Conservation (phyloP, 2,797 vertebrate genomes). For the Brachyalestes nurse region DNA sequence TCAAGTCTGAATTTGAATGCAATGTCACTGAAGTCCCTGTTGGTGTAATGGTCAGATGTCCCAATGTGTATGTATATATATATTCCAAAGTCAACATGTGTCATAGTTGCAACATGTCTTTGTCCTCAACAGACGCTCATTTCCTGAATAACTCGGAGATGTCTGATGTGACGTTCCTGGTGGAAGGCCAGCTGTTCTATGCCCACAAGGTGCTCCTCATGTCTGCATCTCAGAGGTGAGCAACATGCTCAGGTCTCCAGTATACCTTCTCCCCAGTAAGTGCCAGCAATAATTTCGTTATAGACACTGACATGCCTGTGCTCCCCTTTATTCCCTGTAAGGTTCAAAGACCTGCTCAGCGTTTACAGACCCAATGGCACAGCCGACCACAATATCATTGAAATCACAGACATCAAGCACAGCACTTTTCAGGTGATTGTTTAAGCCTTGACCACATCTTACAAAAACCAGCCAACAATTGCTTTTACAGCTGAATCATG, state of each 20-base stretch:
- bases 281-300: not conserved
- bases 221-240: slow-evolving; percentile 91
- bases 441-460: not conserved
- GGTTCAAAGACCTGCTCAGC: slow-evolving; percentile 87
- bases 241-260: not conserved
- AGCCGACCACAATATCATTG: slow-evolving; percentile 79
- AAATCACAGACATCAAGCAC: slow-evolving; percentile 90
- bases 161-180: slow-evolving; percentile 91
- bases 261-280: not conserved
- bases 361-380: slow-evolving; percentile 74
- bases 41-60: too few relatives aligned
- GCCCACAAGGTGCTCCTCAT: slow-evolving; percentile 92
- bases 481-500: too few relatives aligned
- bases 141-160: slow-evolving; percentile 94
- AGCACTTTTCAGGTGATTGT: slow-evolving; percentile 86
- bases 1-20: too few relatives aligned
- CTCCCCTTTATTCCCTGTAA: slow-evolving; percentile 58
- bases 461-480: not conserved
- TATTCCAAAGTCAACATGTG: not conserved
- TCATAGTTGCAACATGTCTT: not conserved
- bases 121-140: slow-evolving; percentile 81
- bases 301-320: slow-evolving; percentile 4
- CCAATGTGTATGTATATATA: too few relatives aligned
- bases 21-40: too few relatives aligned
- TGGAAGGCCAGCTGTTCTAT: slow-evolving; percentile 89